These are phyloP conservation scores for Lophochroa leadbeateri DNA, from an alignment of 2,113 vertebrate species.

Conservation along the genomic window DNA sequence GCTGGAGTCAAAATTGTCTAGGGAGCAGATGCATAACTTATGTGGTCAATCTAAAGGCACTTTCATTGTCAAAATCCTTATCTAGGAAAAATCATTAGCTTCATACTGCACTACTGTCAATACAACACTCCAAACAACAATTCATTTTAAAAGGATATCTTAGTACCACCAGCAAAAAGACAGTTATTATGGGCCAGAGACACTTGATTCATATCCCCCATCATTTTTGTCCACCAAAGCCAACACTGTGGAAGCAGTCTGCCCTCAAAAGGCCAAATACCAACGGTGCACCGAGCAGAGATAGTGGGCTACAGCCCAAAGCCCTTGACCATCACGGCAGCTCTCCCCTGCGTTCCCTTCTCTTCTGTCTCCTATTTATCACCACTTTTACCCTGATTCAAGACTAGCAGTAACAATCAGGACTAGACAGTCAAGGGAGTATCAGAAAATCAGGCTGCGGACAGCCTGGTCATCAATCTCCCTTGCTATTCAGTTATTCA, in stretches of 20 bases:
- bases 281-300: not conserved
- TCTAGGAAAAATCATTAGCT: not conserved
- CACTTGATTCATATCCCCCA: not conserved
- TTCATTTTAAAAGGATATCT: not conserved
- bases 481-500: not conserved
- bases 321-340: rapidly evolving
- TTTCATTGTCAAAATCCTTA: not conserved
- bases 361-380: not conserved
- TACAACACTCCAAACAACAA: not conserved
- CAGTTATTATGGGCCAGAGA: not conserved
- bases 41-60: not conserved
- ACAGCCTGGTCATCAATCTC: not conserved
- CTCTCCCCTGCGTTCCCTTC: not conserved
- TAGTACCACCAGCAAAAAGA: not conserved
- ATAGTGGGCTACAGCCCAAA: rapidly evolving
- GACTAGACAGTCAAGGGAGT: not conserved
- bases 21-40: not conserved
- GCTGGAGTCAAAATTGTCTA: not conserved
- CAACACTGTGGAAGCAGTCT: not conserved
- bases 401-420: not conserved
- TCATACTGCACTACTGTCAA: not conserved
- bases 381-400: not conserved
- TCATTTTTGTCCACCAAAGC: not conserved
- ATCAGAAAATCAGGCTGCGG: not conserved
- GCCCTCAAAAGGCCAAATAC: slow-evolving; percentile 51